These are phyloP conservation scores for Discoglossus pictus DNA, from an alignment of 2,797 vertebrate species.

Conservation along the genomic window DNA sequence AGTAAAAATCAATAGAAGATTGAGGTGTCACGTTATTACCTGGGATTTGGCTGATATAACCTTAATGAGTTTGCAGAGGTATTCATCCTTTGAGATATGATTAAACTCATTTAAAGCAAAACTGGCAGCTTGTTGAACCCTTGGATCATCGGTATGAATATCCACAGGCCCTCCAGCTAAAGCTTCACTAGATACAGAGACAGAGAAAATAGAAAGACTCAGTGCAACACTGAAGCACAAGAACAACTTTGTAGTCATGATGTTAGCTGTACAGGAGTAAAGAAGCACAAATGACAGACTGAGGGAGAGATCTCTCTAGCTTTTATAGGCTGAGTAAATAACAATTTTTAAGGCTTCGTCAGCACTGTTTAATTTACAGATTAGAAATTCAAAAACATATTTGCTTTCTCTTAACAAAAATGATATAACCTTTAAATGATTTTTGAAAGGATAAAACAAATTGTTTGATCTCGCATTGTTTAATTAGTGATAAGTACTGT, in stretches of 20 bases:
- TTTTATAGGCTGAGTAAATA: too few relatives aligned
- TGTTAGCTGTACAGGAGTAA: not conserved
- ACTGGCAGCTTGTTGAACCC: not conserved
- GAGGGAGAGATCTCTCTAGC: too few relatives aligned
- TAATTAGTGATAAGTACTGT: too few relatives aligned
- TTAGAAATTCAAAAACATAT: too few relatives aligned
- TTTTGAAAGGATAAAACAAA: too few relatives aligned
- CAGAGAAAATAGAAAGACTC: slow-evolving; percentile 11
- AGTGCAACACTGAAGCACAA: not conserved
- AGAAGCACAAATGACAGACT: not conserved
- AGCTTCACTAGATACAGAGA: not conserved
- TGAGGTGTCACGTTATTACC: too few relatives aligned
- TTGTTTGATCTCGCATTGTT: too few relatives aligned
- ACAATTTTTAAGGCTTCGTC: too few relatives aligned
- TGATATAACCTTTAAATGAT: too few relatives aligned
- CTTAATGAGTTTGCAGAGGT: slow-evolving; percentile 7
- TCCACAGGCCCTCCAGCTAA: not conserved
- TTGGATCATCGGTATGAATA: not conserved
- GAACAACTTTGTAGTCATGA: slow-evolving; percentile 11
- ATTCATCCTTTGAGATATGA: slow-evolving; percentile 6
- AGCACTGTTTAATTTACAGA: too few relatives aligned
- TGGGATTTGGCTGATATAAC: slow-evolving; percentile 20
- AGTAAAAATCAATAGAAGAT: too few relatives aligned
- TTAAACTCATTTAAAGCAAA: slow-evolving; percentile 21
- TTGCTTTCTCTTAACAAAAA: too few relatives aligned